These are phyloP conservation scores for Acridotheres tristis DNA, from an alignment of 2,797 vertebrate genomes.

Conservation along the genomic window DNA sequence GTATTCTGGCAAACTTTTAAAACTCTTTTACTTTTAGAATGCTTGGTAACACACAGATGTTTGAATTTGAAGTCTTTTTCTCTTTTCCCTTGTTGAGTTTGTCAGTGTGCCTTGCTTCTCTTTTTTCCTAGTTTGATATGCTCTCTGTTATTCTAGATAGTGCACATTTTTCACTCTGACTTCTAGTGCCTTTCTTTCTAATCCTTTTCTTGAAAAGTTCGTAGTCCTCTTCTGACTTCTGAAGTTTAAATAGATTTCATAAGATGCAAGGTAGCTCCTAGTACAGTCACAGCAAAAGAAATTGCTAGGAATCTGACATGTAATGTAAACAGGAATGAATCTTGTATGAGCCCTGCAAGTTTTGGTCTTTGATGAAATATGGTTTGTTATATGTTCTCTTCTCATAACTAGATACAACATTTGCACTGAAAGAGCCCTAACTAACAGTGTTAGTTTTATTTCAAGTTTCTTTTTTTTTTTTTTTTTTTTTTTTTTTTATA, in stretches of 20 bases:
- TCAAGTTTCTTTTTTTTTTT: neutral
- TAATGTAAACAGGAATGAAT: constrained; percentile 42
- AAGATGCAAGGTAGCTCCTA: constrained; percentile 17
- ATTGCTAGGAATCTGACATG: constrained; percentile 11
- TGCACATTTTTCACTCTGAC: neutral
- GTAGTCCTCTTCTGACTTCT: neutral
- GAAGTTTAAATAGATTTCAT: constrained; percentile 42
- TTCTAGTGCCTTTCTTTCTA: neutral
- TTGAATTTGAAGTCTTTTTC: neutral
- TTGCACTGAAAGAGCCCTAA: neutral
- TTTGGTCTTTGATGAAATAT: constrained; percentile 29
- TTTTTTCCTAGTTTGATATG: neutral
- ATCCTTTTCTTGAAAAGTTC: neutral
- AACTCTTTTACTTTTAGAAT: neutral
- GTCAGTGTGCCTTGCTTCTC: neutral
- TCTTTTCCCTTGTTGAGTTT: neutral
- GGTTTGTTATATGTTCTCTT: constrained; percentile 44
- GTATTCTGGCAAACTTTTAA: constrained; percentile 10
- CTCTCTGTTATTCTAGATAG: neutral
- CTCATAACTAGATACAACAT: constrained; percentile 6
- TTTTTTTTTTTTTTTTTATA: neutral
- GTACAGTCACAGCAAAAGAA: constrained; percentile 15
- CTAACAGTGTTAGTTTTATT: neutral
- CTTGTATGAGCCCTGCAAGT: constrained; percentile 38
- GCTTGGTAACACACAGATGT: neutral